These are phyloP conservation scores for Adrianichthys oophorus DNA, from an alignment of 2,797 vertebrate genomes.

Conservation along the genomic window DNA sequence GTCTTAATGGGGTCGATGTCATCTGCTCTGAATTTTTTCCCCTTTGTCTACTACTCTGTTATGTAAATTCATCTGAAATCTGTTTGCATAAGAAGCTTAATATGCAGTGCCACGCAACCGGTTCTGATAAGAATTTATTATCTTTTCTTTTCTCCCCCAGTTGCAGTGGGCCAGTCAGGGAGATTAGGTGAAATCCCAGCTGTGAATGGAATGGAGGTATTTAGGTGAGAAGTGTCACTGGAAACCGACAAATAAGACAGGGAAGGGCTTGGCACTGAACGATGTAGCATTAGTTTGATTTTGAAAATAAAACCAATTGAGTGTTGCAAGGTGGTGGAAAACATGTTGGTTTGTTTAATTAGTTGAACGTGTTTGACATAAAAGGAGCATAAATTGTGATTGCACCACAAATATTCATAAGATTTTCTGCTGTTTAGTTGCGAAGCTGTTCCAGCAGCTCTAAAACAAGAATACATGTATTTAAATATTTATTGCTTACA, in stretches of 20 bases:
- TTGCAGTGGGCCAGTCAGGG: conserved; percentile 16
- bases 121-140: conserved; percentile 50
- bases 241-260: neutral
- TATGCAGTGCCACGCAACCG: conserved; percentile 40
- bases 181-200: conserved; percentile 42
- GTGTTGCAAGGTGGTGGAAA: conserved; percentile 4
- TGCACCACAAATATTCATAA: no score
- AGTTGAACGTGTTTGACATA: neutral
- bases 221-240: conserved; percentile 15
- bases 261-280: neutral
- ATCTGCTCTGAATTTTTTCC: conserved; percentile 24
- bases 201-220: conserved; percentile 15
- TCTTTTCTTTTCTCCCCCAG: conserved; percentile 15
- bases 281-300: conserved; percentile 6
- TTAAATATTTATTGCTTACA: neutral
- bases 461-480: neutral
- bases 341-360: neutral
- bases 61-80: conserved; percentile 75
- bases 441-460: no score
- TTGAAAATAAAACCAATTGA: neutral
- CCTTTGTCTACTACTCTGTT: conserved; percentile 42
- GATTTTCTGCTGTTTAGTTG: no score
- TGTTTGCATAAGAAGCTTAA: conserved; percentile 74
- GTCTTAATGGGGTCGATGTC: conserved; percentile 6
- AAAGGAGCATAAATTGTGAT: neutral